phyloP scores from a whole-genome alignment of 2,888 invertebrate species.

The Boloria euphrosyne region DNA sequence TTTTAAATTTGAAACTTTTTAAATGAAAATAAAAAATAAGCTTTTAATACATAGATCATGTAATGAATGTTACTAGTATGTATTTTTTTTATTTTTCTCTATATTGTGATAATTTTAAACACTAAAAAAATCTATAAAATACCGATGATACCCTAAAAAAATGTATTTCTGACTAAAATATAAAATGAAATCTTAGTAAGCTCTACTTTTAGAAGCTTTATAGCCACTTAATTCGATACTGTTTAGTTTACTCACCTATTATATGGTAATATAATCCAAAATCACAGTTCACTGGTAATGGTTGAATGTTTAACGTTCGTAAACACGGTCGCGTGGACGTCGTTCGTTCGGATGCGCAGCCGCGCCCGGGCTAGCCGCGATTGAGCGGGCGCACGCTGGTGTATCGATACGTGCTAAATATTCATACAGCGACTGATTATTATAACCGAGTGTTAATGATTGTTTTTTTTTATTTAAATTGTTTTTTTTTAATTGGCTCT shows the following conservation, averaged over 20 bases:
- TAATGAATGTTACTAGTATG: too few species aligned
- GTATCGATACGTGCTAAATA: slow-evolving; percentile 48
- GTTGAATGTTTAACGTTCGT: slow-evolving; percentile 57
- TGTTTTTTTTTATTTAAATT: not conserved
- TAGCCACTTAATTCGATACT: not conserved
- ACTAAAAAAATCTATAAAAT: too few species aligned
- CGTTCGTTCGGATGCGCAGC: slow-evolving; percentile 79
- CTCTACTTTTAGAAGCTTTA: not conserved
- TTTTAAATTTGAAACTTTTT: too few species aligned
- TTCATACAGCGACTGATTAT: not conserved
- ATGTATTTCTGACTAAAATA: too few species aligned
- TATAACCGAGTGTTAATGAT: not conserved
- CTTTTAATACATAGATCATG: too few species aligned
- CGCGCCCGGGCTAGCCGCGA: slow-evolving; percentile 70
- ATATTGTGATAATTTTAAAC: too few species aligned
- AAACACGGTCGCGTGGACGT: slow-evolving; percentile 71
- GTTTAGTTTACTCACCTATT: slow-evolving; percentile 48
- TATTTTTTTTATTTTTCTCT: too few species aligned
- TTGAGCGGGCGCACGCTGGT: slow-evolving; percentile 50
- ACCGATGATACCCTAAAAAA: too few species aligned
- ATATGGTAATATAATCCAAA: slow-evolving; percentile 45
- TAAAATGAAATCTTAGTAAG: not conserved
- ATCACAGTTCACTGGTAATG: slow-evolving; percentile 50
- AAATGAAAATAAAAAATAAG: too few species aligned
- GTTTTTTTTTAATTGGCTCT: not conserved